Evolutionary conservation across 2,888 invertebrate species (phyloP).

Genomic region (Gari tellinella): DNA sequence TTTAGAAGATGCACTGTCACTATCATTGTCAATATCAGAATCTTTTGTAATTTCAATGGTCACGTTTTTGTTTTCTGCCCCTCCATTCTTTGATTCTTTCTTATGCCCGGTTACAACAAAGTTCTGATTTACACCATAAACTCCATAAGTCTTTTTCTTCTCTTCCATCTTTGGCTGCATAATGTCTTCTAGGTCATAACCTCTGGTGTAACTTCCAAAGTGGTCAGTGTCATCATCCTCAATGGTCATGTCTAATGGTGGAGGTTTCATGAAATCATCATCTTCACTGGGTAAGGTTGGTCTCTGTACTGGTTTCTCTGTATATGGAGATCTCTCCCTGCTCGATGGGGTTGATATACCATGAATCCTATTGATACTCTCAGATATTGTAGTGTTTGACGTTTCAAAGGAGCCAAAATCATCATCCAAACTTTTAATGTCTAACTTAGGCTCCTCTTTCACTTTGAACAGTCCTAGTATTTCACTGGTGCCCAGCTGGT

Average conservation of each 20-base stretch:
- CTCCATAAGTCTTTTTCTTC: slow-evolving; percentile 56
- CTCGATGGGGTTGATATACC: slow-evolving; percentile 25
- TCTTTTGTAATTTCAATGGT: slow-evolving; percentile 39
- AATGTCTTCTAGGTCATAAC: slow-evolving; percentile 74
- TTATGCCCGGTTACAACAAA: slow-evolving; percentile 47
- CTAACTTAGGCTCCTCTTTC: slow-evolving; percentile 57
- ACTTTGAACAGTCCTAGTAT: slow-evolving; percentile 76
- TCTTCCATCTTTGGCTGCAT: slow-evolving; percentile 51
- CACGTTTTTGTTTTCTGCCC: slow-evolving; percentile 21
- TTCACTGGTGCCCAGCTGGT: slow-evolving; percentile 67
- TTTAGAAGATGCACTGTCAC: slow-evolving; percentile 62
- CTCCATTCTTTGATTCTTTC: slow-evolving; percentile 17
- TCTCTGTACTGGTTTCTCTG: slow-evolving; percentile 6
- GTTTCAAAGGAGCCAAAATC: slow-evolving; percentile 10
- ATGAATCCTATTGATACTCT: slow-evolving; percentile 35
- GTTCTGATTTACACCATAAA: slow-evolving; percentile 56
- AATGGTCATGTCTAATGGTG: slow-evolving; percentile 71
- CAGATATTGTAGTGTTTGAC: slow-evolving; percentile 16
- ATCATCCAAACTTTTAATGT: slow-evolving; percentile 47
- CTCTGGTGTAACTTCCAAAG: slow-evolving; percentile 69
- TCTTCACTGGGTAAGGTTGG: slow-evolving; percentile 58
- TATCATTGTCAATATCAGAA: slow-evolving; percentile 51
- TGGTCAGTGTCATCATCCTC: slow-evolving; percentile 71
- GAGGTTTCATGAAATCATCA: slow-evolving; percentile 68
- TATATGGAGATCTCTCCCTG: slow-evolving; percentile 6